Evolutionary conservation across 1,140 invertebrate species (phyloP).

Genomic region (Pteromalus puparum): DNA sequence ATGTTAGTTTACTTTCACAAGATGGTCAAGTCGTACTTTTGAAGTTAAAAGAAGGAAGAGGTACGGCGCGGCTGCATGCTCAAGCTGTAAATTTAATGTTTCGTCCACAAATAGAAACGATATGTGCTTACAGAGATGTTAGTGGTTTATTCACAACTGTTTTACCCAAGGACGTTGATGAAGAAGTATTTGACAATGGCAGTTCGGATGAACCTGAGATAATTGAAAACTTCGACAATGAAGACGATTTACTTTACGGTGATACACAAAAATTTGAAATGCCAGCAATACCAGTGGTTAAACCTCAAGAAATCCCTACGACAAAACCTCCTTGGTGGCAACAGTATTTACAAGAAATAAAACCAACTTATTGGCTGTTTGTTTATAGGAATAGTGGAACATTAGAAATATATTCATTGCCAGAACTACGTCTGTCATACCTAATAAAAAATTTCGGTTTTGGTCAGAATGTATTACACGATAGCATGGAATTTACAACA

Average conservation of each 20-base stretch:
- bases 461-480: conserved; percentile 79
- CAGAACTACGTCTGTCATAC: conserved; percentile 91
- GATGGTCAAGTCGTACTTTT: conserved; percentile 91
- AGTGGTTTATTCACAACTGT: conserved; percentile 89
- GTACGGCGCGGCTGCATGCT: conserved; percentile 74
- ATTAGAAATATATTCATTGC: conserved; percentile 94
- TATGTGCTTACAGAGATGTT: conserved; percentile 91
- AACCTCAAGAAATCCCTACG: conserved; percentile 64
- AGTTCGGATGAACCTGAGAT: conserved; percentile 78
- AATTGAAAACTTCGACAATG: conserved; percentile 84
- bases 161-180: conserved; percentile 67
- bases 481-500: conserved; percentile 75
- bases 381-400: conserved; percentile 91
- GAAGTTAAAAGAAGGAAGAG: conserved; percentile 84
- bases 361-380: conserved; percentile 92
- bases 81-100: conserved; percentile 77
- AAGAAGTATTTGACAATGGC: conserved; percentile 74
- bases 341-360: conserved; percentile 82
- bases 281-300: conserved; percentile 71
- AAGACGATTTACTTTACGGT: conserved; percentile 94
- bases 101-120: conserved; percentile 81
- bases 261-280: conserved; percentile 80
- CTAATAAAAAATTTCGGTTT: conserved; percentile 84
- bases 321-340: conserved; percentile 80
- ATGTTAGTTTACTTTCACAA: conserved; percentile 88